phyloP scores from a whole-genome alignment of 1,140 invertebrate genomes.

The Brachionus calyciflorus region DNA sequence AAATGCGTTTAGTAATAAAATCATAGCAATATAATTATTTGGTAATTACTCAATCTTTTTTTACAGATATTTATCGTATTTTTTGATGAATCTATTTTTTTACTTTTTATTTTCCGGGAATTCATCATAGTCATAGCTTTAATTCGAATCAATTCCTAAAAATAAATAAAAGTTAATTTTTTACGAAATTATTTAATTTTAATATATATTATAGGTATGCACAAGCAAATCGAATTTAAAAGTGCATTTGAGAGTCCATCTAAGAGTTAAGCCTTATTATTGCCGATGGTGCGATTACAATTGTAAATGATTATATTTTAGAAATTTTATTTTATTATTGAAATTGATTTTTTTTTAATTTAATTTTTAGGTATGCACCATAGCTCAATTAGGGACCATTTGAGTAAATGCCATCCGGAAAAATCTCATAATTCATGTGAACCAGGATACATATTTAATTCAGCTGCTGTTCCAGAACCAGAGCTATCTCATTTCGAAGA shows the following conservation, averaged over 20 bases:
- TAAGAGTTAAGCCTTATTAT: conserved; percentile 41
- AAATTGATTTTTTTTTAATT: not conserved
- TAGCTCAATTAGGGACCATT: conserved; percentile 45
- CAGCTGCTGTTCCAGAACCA: conserved; percentile 44
- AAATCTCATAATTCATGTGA: conserved; percentile 35
- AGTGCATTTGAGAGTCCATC: conserved; percentile 45
- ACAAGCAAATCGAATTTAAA: conserved; percentile 44
- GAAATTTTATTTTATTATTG: not conserved
- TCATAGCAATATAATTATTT: not conserved
- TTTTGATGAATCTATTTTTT: no score
- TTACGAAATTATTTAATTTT: no score
- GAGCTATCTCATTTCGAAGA: conserved; percentile 33
- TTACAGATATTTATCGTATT: no score
- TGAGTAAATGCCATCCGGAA: conserved; percentile 45
- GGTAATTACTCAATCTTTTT: not conserved
- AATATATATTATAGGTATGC: conserved; percentile 9
- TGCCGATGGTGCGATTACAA: conserved; percentile 46
- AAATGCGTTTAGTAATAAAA: no score
- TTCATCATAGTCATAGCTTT: no score
- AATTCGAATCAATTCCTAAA: no score
- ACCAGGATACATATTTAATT: conserved; percentile 46
- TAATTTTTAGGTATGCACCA: conserved; percentile 42
- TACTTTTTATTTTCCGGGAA: no score
- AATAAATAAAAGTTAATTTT: no score
- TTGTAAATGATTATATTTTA: not conserved